phyloP scores from a whole-genome alignment of 2,113 vertebrate genomes.

The Limanda limanda region DNA sequence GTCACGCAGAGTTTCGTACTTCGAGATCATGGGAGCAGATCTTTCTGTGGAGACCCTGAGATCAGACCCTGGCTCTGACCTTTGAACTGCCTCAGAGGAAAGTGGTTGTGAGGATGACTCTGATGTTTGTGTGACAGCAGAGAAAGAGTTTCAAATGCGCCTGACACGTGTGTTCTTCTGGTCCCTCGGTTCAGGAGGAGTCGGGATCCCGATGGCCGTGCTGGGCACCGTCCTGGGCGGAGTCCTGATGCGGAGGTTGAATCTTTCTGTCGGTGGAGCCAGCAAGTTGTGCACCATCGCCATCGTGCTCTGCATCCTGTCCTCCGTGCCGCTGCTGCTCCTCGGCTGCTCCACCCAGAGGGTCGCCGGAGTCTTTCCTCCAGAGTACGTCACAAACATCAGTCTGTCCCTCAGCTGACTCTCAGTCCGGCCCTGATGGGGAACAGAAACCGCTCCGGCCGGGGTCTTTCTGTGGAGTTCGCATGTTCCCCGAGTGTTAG shows the following conservation, averaged over 20 bases:
- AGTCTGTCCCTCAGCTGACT: background rate
- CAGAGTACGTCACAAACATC: background rate
- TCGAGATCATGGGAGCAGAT: no score
- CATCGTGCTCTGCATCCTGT: conserved; percentile 76
- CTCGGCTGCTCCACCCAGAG: conserved; percentile 89
- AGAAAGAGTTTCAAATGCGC: background rate
- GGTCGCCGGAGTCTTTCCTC: conserved; percentile 73
- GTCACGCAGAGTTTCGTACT: no score
- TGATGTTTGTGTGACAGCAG: background rate
- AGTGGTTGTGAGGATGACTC: no score
- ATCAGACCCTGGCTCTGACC: no score
- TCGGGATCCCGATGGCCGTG: conserved; percentile 86
- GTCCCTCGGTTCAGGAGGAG: conserved; percentile 73
- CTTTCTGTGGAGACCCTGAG: no score
- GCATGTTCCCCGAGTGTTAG: no score
- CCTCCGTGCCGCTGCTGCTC: conserved; percentile 86
- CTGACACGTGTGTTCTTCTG: background rate
- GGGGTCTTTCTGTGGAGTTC: no score
- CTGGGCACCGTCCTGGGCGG: conserved; percentile 89
- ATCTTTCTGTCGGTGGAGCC: conserved; percentile 80
- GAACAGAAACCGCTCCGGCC: no score
- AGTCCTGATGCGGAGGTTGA: conserved; percentile 84
- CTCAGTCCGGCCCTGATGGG: no score
- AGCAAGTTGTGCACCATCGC: conserved; percentile 80
- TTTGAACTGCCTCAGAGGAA: no score